Evolutionary conservation across 1,140 invertebrate species (phyloP).

Genomic region (Drosophila eugracilis): DNA sequence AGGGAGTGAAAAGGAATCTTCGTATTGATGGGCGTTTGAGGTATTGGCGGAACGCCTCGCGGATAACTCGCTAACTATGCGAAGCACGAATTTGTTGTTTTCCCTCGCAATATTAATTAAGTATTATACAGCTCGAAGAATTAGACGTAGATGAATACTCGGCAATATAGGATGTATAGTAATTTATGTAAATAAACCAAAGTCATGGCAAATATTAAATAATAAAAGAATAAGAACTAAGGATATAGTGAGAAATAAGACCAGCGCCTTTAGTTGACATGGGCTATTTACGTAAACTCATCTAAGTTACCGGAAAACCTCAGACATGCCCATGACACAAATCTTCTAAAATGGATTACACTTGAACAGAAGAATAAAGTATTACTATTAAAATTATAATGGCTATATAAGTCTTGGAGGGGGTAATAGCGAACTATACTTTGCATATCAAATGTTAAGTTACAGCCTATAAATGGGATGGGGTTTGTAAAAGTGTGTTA

Average conservation of each 20-base stretch:
- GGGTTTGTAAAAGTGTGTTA: too few species aligned
- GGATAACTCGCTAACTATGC: too few species aligned
- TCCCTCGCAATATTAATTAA: not conserved
- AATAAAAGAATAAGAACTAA: not conserved
- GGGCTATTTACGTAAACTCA: not conserved
- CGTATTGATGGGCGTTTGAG: not conserved
- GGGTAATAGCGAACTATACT: slow-evolving; percentile 10
- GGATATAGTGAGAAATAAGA: not conserved
- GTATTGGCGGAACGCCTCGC: too few species aligned
- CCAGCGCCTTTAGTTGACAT: not conserved
- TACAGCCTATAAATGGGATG: not conserved
- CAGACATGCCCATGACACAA: not conserved
- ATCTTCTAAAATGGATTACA: not conserved
- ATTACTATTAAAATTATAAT: not conserved
- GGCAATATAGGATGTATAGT: not conserved
- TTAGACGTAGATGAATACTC: not conserved
- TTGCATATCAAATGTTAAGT: not conserved
- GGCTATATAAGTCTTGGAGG: slow-evolving; percentile 13
- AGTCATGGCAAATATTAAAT: not conserved
- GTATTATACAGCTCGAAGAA: not conserved
- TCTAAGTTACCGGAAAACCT: not conserved
- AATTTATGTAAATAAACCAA: slow-evolving; percentile 8
- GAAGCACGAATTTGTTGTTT: too few species aligned
- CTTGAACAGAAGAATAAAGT: not conserved
- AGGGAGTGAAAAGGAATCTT: not conserved